These are phyloP conservation scores for Streptopelia turtur DNA, from an alignment of 2,797 vertebrate species.

Conservation along the genomic window DNA sequence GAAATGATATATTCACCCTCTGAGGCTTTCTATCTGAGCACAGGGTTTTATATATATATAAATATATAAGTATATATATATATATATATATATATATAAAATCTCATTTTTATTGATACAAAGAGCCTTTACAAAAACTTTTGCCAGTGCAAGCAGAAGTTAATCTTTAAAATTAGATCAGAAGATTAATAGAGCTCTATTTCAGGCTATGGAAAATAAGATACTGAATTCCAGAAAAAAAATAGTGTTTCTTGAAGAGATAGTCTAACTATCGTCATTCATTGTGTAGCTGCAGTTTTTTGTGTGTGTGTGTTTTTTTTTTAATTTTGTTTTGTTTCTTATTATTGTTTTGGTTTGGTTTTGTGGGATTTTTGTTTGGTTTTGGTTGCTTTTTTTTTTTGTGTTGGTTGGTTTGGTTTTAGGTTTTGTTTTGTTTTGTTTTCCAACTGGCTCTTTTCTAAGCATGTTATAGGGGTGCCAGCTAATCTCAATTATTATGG, in stretches of 20 bases:
- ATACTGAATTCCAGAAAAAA: not conserved
- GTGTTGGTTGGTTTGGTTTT: too few relatives aligned
- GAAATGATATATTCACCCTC: not conserved
- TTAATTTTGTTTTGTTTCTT: too few relatives aligned
- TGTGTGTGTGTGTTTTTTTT: too few relatives aligned
- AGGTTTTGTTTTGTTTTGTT: too few relatives aligned
- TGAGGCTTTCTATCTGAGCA: not conserved
- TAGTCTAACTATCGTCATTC: not conserved
- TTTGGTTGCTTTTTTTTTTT: too few relatives aligned
- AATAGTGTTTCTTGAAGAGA: not conserved
- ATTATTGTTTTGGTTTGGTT: too few relatives aligned
- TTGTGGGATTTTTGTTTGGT: too few relatives aligned
- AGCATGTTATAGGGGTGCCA: not conserved
- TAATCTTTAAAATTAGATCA: not conserved
- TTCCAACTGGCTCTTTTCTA: not conserved
- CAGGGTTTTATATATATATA: not conserved
- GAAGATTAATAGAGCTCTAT: not conserved
- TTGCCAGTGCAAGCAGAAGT: not conserved
- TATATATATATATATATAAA: too few relatives aligned
- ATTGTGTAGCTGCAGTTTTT: not conserved
- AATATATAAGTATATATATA: too few relatives aligned
- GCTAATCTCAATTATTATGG: not conserved
- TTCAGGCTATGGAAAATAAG: not conserved
- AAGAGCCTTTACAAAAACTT: not conserved
- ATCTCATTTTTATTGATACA: not conserved